Evolutionary conservation across 2,888 invertebrate genomes (phyloP), one percentile per base, ranked within the genome.

Genomic region (Nomada hirtipes): DNA sequence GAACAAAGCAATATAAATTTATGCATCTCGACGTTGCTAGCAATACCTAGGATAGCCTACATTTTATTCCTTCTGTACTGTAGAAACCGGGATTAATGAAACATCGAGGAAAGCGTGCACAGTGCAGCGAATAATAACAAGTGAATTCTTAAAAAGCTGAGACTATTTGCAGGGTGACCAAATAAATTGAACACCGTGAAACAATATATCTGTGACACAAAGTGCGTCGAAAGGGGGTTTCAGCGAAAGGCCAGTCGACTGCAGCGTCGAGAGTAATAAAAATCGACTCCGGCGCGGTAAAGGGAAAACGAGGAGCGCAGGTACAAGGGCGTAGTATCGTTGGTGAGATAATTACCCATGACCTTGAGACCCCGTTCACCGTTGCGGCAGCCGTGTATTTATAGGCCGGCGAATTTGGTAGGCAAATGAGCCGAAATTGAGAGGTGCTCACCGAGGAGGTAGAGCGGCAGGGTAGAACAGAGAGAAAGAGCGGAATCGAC

Each of bases 381-480:
- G 79, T 82, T 79, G 72, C 75, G 85, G 82, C 64, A 65, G 60
- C 86, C 69, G 83, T 82, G 79, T 88, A 88, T 88, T 88, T 88
- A 88, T 86, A 77, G 88, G 84, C 77, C 77, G 87, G 42, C 73
- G 63, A 69, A 88, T 88, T 89, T 89, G 89, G 89, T 89, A 89
- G 86, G 89, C 89, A 89, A 89, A 89, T 89, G 88, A 89, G 86
- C 84, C 88, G 89, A 89, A 89, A 89, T 89, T 88, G 88, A 88
- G 87, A 86, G 85, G 65, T 84, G 83, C 76, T 76, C 74, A 55
- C 69, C 59, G 60, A 29, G 63, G 44, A 67, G 72, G 23, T 57
- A 26, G 63, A 26, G 67, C 11, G 63, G 55, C 73, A 70, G 26
- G 64, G 67, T 59, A 18, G 47, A 44, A 29, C 52, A 71, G 69